These are phyloP conservation scores for Tineola bisselliella DNA, from an alignment of 2,888 invertebrate genomes.

Conservation along the genomic window DNA sequence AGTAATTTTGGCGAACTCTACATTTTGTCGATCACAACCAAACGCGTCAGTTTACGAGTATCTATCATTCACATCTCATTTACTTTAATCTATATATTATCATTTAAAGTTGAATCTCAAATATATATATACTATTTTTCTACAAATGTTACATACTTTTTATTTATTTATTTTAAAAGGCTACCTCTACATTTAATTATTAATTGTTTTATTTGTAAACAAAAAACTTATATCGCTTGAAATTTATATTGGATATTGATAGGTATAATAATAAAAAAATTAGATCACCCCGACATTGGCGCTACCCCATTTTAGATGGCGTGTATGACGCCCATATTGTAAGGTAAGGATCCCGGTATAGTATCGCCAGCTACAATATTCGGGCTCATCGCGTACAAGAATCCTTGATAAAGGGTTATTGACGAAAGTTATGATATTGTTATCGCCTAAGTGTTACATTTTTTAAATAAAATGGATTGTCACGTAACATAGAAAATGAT, in stretches of 20 bases:
- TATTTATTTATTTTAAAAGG: too few relatives aligned
- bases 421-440: conserved; percentile 39
- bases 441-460: conserved; percentile 23
- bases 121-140: too few relatives aligned
- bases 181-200: too few relatives aligned
- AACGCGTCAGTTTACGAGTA: not conserved
- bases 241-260: not conserved
- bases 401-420: conserved; percentile 41
- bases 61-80: not conserved
- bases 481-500: not conserved
- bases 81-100: not conserved
- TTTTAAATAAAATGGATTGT: not conserved
- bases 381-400: conserved; percentile 13
- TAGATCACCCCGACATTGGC: not conserved
- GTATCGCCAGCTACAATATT: not conserved
- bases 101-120: too few relatives aligned
- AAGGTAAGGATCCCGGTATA: not conserved
- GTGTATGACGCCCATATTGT: not conserved
- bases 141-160: too few relatives aligned
- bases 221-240: too few relatives aligned
- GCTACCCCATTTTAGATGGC: not conserved
- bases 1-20: conserved; percentile 27
- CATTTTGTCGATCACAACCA: not conserved
- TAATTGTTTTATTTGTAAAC: too few relatives aligned
- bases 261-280: not conserved